Evolutionary conservation across 2,797 vertebrate species (phyloP), one percentile per base, ranked within the genome.

Genomic region (Hippopotamyrus pictus): DNA sequence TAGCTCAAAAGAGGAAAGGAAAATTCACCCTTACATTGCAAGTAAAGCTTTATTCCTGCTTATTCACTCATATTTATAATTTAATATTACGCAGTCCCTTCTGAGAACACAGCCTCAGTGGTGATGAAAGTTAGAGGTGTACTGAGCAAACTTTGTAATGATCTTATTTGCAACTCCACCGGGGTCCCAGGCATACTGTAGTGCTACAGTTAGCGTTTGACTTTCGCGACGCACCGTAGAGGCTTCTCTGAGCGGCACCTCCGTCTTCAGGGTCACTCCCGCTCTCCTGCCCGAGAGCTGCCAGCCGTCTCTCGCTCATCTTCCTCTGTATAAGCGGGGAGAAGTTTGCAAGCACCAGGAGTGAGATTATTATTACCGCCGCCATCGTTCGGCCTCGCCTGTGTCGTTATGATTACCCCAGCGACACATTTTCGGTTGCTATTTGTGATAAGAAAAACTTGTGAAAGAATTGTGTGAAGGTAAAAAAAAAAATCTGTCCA

Each of bases 261-360:
- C 94, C 96, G 3, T 94, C 95, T 25, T 98, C 97, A 65, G 97
- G 97, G 91, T 97, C 95, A 0, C 95, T 96, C 84, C 97, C 94
- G 89, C 92, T 95, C 53, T 95, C 95, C 90, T 90, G 94, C 88
- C 6, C 91, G 91, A 96, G 86, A 62, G 95, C 93, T 4, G 94
- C 93, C 92, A 94, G 93, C 89, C 96, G 96, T 90, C 95, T 95
- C 92, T 97, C 97, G 82, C 94, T 94, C 90, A 94, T 94, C 93
- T 96, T 96, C 92, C 93, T 96, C 97, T 99, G 88, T 2, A 93
- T 91, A 0, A 89, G 62, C 46, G 51, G 22, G 88, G 91, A 92
- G 89, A 73, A 19, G 79, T 22, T 84, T 69, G 29, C 62, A 69
- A 2, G 83, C 62, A 5, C 65, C 8, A 88, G 65, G 50, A 87